Percentiles rank a stretch among this genome's conserved stretches.
Evolutionary conservation across 1,140 invertebrate species (phyloP).

Genomic region (Antheraea pernyi): DNA sequence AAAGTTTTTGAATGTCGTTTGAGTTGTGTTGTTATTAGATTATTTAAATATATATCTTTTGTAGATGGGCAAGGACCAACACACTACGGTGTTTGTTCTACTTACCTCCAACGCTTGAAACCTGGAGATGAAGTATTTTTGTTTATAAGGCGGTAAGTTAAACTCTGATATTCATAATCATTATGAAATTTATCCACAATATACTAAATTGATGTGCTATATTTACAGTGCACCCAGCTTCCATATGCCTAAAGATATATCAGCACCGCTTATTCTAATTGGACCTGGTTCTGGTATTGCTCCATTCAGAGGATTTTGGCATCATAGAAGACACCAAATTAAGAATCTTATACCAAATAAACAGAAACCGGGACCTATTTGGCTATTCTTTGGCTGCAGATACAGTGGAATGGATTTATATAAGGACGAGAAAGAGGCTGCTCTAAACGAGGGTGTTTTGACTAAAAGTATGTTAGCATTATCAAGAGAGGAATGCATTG

Average conservation of each 20-base stretch:
- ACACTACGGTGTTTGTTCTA: conserved; percentile 96
- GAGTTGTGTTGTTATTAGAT: background rate
- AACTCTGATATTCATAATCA: background rate
- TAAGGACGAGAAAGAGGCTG: conserved; percentile 88
- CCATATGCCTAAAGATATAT: conserved; percentile 91
- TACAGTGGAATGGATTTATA: conserved; percentile 91
- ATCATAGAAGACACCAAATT: conserved; percentile 81
- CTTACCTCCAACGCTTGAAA: conserved; percentile 88
- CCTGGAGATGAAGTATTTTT: conserved; percentile 86
- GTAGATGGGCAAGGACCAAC: conserved; percentile 87
- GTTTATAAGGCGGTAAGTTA: conserved; percentile 89
- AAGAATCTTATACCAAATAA: conserved; percentile 27
- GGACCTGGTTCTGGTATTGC: conserved; percentile 97
- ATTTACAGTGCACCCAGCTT: conserved; percentile 91
- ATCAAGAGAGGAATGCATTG: conserved; percentile 88
- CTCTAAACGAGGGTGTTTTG: conserved; percentile 86
- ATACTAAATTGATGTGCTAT: conserved; percentile 12
- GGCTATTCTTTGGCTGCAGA: conserved; percentile 95
- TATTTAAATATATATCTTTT: conserved; percentile 22
- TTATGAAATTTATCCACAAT: background rate
- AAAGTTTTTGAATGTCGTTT: background rate
- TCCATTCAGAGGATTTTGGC: conserved; percentile 96
- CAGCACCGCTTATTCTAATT: conserved; percentile 93
- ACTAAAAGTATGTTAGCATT: conserved; percentile 90
- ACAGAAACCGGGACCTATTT: conserved; percentile 83